Base-by-base conservation (phyloP, 2,888 invertebrate species). In the Pseudolycoriella hygida region DNA sequence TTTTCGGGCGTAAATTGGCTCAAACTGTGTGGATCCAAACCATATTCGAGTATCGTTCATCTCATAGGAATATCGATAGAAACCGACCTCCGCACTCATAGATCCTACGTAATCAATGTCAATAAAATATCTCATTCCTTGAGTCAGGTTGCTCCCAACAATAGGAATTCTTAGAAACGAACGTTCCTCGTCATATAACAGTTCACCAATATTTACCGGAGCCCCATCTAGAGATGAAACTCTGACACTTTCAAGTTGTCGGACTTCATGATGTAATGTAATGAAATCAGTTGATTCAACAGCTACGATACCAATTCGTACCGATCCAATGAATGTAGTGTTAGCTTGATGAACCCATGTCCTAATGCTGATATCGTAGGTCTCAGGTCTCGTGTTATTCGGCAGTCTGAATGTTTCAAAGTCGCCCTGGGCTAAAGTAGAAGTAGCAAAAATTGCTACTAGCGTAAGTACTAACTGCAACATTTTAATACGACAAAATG, bases 11-110 rank as follows among this genome's bases (percentile, higher is more conserved):
- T 71, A 70, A 1, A 74, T 74, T 1, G 77, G 71, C 57, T 80
- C 76, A 44, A 82, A 74, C 49, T 80, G 80, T 0, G 80, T 79
- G 1, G 77, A 71, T 2, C 75, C 73, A n/a, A 80, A 57, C 19
- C 56, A 58, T 40, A 61, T 50, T 8, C 4, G 20, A 4, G 25
- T 25, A 25, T 25, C 25, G 25, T 25, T 25, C 5, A 25, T 8
- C 25, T 25, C 25, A 8, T 25, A 25, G 25, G 4, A 25, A 8
- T 25, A 6, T 4, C 25, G 25, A 25, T 25, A 25, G 25, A 25
- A 25, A 25, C 25, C 25, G 25, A 6, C 8, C 5, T 25, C 4
- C 25, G 25, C 8, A 25, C 8, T 25, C 25, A 25, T 25, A 25
- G 25, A 25, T 25, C 25, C 25, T 4, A 25, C 25, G 8, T 25